phyloP scores from a whole-genome alignment of 2,797 vertebrate species.

The Vespertilio murinus region DNA sequence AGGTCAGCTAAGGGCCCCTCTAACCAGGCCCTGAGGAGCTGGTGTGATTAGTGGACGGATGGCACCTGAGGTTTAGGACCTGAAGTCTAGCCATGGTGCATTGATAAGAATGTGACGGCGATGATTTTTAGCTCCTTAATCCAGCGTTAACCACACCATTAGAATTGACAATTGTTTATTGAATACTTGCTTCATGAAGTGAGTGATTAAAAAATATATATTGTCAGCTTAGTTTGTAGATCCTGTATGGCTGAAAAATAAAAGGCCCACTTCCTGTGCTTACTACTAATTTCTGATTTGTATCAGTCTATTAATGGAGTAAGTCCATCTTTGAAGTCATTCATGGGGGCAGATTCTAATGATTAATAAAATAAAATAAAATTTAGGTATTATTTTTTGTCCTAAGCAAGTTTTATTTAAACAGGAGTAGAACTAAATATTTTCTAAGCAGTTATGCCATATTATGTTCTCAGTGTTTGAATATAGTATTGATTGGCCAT shows the following conservation, averaged over 20 bases:
- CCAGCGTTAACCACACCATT: neutral
- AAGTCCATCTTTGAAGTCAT: conserved; percentile 10
- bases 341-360: neutral
- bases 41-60: neutral
- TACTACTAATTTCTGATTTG: conserved; percentile 1
- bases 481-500: neutral
- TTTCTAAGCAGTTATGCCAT: neutral
- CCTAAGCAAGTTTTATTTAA: conserved; percentile 15
- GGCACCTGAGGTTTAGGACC: neutral
- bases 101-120: neutral
- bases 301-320: conserved; percentile 34
- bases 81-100: neutral
- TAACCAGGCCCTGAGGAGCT: neutral
- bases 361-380: neutral
- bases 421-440: neutral
- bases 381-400: conserved; percentile 25
- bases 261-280: neutral
- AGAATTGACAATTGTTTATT: neutral
- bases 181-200: neutral
- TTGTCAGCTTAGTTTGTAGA: neutral
- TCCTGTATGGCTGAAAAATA: neutral
- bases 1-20: neutral
- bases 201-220: neutral
- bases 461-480: neutral
- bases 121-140: neutral